These are phyloP conservation scores for Theonella swinhoei DNA, from an alignment of 37 sponge, comb jelly and placozoan species.

Conservation along the genomic window DNA sequence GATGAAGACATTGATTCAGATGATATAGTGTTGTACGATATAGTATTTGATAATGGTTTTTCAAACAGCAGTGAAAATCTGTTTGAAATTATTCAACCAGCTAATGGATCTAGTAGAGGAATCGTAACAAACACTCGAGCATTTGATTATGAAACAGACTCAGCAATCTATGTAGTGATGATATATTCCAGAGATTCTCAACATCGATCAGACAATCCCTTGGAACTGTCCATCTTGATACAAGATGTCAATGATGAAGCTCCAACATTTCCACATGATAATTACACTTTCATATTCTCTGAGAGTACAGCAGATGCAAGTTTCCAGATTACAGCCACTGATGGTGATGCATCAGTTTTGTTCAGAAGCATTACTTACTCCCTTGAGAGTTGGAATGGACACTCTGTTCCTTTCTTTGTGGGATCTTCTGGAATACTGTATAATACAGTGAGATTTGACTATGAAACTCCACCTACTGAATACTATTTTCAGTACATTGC, in stretches of 20 bases:
- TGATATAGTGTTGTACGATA: not conserved
- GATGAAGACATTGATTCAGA: conserved; percentile 36
- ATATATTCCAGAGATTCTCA: conserved; percentile 26
- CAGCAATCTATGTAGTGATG: conserved; percentile 3
- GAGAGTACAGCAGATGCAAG: conserved; percentile 30
- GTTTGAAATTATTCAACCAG: conserved; percentile 22
- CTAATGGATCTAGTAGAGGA: not conserved
- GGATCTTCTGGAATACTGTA: conserved; percentile 12
- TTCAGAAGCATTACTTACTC: not conserved
- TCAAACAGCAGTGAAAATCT: not conserved
- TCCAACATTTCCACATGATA: conserved; percentile 29
- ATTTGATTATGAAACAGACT: conserved; percentile 42
- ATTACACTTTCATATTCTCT: conserved; percentile 24
- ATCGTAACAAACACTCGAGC: conserved; percentile 5
- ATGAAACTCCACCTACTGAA: conserved; percentile 22
- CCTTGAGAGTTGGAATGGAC: not conserved
- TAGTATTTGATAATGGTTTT: not conserved
- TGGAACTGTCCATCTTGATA: conserved; percentile 1
- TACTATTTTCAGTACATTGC: conserved; percentile 30
- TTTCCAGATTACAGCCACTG: conserved; percentile 21
- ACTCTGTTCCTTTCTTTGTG: conserved; percentile 9
- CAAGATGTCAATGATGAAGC: conserved; percentile 42
- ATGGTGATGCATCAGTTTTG: conserved; percentile 18
- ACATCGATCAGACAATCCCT: not conserved
- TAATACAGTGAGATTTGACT: conserved; percentile 33